Base-by-base conservation (phyloP, 1,140 invertebrate genomes). In the Papilio aristodemus region DNA sequence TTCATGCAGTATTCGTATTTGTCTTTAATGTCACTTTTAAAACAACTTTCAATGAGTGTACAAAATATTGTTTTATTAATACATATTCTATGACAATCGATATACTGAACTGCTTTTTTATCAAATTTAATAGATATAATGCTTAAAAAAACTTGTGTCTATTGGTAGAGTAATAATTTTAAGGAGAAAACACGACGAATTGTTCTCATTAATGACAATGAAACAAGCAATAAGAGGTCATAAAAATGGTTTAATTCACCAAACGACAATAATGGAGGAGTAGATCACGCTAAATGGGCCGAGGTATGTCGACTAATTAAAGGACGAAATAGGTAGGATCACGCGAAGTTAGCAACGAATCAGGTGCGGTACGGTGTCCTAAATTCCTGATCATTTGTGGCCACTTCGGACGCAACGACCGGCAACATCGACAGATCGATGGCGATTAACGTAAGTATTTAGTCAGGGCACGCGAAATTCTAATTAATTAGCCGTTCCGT, bases 221-320 rank as follows among this genome's bases (percentile, higher is more conserved):
- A 39, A 38, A 62, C 27, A 62, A 10, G 32, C n/a, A 62, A 22
- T 37, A 38, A 32, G 14, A 62, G 59, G 17, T 62, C n/a, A 39
- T 62, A 62, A 62, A 60, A 62, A 37, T 36, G 59, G 14, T 60
- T 67, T 43, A 66, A 68, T 54, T 59, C 38, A 62, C 38, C 50
- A 58, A 39, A 72, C 64, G 37, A 32, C 43, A 71, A 78, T 73
- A 70, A 73, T 72, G 73, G 67, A 76, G 68, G 84, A 84, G 68
- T 84, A 78, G 82, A 79, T 69, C 80, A 76, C 75, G 73, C 75
- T 87, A 86, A 86, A 87, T 54, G 46, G 78, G 66, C 73, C 41
- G 75, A 77, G 83, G 79, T 85, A 85, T 81, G 78, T 75, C 84
- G 80, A 85, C 85, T 89, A 85, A 87, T 86, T 86, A 87, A 76